Evolutionary conservation across 2,113 vertebrate species (phyloP).

Genomic region (Microtus oregoni): DNA sequence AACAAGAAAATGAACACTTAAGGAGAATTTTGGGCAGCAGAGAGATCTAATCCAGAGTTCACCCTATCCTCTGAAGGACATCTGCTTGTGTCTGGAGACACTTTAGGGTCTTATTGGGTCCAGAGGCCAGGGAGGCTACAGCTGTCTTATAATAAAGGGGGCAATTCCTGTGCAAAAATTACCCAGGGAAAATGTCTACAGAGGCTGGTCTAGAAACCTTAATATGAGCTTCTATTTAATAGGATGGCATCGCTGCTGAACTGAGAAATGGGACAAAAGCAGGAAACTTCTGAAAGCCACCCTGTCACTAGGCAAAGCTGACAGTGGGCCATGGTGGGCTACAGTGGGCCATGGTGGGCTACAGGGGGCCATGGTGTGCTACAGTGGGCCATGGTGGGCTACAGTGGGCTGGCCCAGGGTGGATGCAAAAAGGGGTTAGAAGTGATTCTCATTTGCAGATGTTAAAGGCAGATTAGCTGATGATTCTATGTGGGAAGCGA

Average conservation of each 20-base stretch:
- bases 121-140: not conserved
- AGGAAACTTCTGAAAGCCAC: not conserved
- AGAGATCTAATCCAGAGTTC: not conserved
- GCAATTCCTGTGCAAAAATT: not conserved
- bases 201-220: constrained; percentile 7
- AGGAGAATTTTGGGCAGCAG: not conserved
- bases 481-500: not conserved
- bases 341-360: not conserved
- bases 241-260: not conserved
- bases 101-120: not conserved
- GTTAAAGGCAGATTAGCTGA: constrained; percentile 14
- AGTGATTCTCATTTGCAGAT: not conserved
- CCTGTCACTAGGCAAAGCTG: not conserved
- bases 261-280: not conserved
- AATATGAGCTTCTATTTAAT: not conserved
- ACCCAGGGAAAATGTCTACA: not conserved
- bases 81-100: not conserved
- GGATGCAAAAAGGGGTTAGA: not conserved
- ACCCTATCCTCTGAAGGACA: not conserved
- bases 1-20: constrained; percentile 25
- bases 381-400: not conserved
- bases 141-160: not conserved
- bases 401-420: not conserved
- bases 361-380: not conserved
- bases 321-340: not conserved